Conservation (phyloP, 1,140 invertebrate genomes). For the Lasioglossum albipes region DNA sequence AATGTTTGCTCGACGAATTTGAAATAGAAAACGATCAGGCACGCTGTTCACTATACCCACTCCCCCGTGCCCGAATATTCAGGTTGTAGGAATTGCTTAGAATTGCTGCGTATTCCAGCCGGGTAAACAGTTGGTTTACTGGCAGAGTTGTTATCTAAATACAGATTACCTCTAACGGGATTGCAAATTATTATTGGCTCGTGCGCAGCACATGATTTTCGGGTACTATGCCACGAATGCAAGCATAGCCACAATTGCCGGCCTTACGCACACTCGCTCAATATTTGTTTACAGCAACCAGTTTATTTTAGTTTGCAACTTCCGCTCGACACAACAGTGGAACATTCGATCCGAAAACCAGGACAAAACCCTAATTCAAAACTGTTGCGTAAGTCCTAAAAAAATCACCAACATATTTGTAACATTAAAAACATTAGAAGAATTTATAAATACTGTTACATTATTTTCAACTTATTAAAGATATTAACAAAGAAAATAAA, state of each 20-base stretch:
- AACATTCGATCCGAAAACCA: too few relatives aligned
- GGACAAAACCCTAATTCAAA: too few relatives aligned
- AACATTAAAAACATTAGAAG: too few relatives aligned
- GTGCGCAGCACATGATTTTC: too few relatives aligned
- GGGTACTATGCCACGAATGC: background rate
- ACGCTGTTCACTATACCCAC: background rate
- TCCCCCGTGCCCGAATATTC: background rate
- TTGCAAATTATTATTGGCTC: slow-evolving; percentile 43
- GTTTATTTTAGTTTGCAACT: background rate
- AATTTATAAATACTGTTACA: too few relatives aligned
- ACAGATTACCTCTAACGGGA: slow-evolving; percentile 19
- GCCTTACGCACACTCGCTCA: background rate
- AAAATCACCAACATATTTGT: too few relatives aligned
- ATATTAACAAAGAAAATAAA: too few relatives aligned
- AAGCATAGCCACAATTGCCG: slow-evolving; percentile 14
- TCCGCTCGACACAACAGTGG: background rate
- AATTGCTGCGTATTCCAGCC: background rate
- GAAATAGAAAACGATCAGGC: background rate
- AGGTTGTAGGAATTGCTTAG: slow-evolving; percentile 3
- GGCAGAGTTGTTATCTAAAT: slow-evolving; percentile 5
- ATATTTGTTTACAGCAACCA: slow-evolving; percentile 32
- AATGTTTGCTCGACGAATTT: slow-evolving; percentile 13
- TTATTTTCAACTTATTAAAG: too few relatives aligned
- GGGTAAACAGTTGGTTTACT: background rate
- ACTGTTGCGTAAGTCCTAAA: too few relatives aligned